Evolutionary conservation across 2,797 vertebrate genomes (phyloP), one percentile per base, ranked within the genome.

Genomic region (Botia almorhae): DNA sequence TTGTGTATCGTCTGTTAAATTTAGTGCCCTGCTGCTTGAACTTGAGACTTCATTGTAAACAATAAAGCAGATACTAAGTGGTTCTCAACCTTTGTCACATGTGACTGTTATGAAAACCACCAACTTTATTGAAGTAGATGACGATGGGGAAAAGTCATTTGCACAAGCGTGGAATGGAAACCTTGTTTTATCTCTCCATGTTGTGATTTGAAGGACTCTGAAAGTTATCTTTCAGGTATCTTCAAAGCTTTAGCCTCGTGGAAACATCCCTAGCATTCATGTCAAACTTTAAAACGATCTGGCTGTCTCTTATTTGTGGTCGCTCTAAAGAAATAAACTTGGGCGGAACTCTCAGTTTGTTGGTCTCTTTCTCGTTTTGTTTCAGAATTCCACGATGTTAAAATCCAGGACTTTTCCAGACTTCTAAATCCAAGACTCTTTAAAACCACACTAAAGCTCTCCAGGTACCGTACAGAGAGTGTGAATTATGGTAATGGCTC

Each of bases 401-500:
- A 81, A 81, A 87, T 87, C 82, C 69, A 26, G 83, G 82, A 72
- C 80, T 81, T 73, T 74, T 80, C 58, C 60, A 79, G 69, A 64
- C 58, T 29, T 72, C 72, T 46, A 74, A 82, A 87, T 89, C 85
- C 78, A 48, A 82, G 79, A 67, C 82, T 29, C 60, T 80, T 76
- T 85, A 85, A 85, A 84, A 85, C 80, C 69, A 71, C 80, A 79
- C 84, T 82, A 85, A 76, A 87, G 72, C 89, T 90, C 82, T 87
- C 85, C 89, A 90, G 89, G 91, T 90, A 88, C 29, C 67, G 46
- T 82, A 84, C 81, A 79, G 84, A 89, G 71, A 80, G 84, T 36
- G 36, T 88, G 88, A 91, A 85, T 91, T 90, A 89, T 81, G 74
- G 70, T 88, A 89, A 91, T 88, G 76, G 83, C 76, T 85, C 82